phyloP scores from a whole-genome alignment of 2,797 vertebrate genomes.

The Acanthornis magna region DNA sequence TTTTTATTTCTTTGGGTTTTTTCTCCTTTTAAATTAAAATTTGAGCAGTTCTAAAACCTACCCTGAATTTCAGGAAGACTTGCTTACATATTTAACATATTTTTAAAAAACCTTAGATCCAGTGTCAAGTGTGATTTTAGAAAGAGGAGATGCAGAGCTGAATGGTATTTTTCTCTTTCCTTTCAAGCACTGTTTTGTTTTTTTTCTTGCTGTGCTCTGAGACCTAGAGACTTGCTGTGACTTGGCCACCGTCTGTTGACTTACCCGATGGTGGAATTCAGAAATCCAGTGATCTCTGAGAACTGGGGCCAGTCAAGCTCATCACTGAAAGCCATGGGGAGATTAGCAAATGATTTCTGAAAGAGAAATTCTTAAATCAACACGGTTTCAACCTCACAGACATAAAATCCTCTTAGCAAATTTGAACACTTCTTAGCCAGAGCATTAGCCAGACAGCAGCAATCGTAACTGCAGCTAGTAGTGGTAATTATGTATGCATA shows the following conservation, averaged over 20 bases:
- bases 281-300: slow-evolving; percentile 76
- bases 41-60: neutral
- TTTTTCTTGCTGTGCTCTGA: neutral
- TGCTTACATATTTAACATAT: neutral
- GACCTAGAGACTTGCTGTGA: neutral
- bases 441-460: neutral
- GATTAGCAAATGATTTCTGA: slow-evolving; percentile 71
- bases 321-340: slow-evolving; percentile 66
- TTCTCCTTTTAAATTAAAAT: neutral
- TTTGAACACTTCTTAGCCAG: neutral
- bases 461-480: neutral
- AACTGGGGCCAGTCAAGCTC: slow-evolving; percentile 80
- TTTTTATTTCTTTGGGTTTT: neutral
- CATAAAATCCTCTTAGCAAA: neutral
- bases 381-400: neutral
- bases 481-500: neutral
- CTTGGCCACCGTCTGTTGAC: neutral
- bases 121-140: neutral
- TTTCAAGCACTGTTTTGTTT: neutral
- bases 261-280: slow-evolving; percentile 73
- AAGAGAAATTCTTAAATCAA: slow-evolving; percentile 34
- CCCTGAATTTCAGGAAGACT: neutral
- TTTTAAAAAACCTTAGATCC: neutral
- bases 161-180: neutral
- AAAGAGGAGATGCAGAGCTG: neutral